These are phyloP conservation scores for Nebria brevicollis DNA, from an alignment of 2,888 invertebrate genomes.

Conservation along the genomic window DNA sequence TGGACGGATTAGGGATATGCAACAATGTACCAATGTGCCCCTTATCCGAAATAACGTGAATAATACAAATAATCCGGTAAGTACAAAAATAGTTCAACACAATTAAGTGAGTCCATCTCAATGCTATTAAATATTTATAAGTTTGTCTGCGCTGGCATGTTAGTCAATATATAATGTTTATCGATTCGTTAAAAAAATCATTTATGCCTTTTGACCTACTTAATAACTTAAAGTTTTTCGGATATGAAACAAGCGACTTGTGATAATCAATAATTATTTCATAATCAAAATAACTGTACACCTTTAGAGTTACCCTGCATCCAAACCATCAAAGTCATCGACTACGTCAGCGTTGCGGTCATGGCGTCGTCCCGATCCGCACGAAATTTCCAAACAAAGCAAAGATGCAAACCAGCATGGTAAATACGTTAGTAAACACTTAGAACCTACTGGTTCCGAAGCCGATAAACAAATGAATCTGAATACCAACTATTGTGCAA, in stretches of 20 bases:
- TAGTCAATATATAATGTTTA: neutral
- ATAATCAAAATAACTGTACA: neutral
- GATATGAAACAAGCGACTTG: neutral
- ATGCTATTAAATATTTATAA: neutral
- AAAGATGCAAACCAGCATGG: conserved; percentile 8
- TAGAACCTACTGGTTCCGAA: conserved; percentile 8
- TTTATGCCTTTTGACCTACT: neutral
- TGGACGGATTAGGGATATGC: conserved; percentile 22
- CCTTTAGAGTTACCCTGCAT: conserved; percentile 25
- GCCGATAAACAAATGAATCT: conserved; percentile 30
- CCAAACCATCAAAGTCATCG: conserved; percentile 26
- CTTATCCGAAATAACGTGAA: conserved; percentile 30
- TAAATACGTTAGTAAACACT: neutral
- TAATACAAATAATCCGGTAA: neutral
- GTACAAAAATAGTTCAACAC: neutral
- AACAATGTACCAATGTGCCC: conserved; percentile 10
- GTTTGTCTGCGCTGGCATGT: neutral
- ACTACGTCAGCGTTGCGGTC: conserved; percentile 35
- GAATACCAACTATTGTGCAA: neutral
- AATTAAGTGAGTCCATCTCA: neutral
- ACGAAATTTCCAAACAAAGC: conserved; percentile 10
- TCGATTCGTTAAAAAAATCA: neutral
- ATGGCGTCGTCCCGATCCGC: conserved; percentile 35
- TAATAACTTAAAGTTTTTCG: neutral
- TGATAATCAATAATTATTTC: neutral